Conservation (phyloP, 2,797 vertebrate species). For the Mormyrops boulengeri region DNA sequence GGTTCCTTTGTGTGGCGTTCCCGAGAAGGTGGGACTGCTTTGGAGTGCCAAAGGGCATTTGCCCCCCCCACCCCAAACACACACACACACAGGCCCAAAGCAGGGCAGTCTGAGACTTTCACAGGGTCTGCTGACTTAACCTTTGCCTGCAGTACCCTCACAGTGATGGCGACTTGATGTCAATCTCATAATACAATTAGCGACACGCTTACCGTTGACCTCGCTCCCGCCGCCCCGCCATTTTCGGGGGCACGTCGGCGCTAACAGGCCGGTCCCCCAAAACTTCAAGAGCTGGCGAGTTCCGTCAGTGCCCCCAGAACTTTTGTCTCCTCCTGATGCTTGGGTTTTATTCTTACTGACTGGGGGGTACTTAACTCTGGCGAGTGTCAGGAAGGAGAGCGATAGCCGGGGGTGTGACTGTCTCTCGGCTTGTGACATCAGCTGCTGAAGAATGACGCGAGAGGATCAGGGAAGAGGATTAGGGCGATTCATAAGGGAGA, state of each 20-base stretch:
- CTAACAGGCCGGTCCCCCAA: constrained; percentile 39
- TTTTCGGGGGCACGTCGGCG: constrained; percentile 74
- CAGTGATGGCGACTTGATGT: constrained; percentile 80
- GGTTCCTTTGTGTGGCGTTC: constrained; percentile 46
- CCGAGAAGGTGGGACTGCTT: constrained; percentile 51
- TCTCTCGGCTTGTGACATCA: neutral
- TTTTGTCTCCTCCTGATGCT: neutral
- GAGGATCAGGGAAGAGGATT: neutral
- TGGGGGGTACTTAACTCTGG: neutral
- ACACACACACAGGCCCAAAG: constrained; percentile 43
- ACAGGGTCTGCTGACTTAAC: constrained; percentile 90
- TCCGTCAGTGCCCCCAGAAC: neutral
- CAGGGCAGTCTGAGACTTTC: constrained; percentile 75
- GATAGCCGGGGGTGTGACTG: neutral
- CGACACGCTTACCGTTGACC: constrained; percentile 83
- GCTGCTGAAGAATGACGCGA: neutral
- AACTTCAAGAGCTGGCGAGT: neutral
- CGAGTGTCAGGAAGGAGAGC: neutral
- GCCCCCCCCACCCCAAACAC: constrained; percentile 29
- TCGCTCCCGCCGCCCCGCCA: constrained; percentile 71
- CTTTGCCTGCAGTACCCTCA: constrained; percentile 81
- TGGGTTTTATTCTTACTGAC: neutral
- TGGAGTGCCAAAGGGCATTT: constrained; percentile 55
- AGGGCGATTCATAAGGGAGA: neutral
- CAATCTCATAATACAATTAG: constrained; percentile 92